A percentile compares a stretch with the other conserved stretches of the same genome.
These are phyloP conservation scores for Antidorcas marsupialis DNA, from an alignment of 2,113 vertebrate genomes.

Conservation along the genomic window DNA sequence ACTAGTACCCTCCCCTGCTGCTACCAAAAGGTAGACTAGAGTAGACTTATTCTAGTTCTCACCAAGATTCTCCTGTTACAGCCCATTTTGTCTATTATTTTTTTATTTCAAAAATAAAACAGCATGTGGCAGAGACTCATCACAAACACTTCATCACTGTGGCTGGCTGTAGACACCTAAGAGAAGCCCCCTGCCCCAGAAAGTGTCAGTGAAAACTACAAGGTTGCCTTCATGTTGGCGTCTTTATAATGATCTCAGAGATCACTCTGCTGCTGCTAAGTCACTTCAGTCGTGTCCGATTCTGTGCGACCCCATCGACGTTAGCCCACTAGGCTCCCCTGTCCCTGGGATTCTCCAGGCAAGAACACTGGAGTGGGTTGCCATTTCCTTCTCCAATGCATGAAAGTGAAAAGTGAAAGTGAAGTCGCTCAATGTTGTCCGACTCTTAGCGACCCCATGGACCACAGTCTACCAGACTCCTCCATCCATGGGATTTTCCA, in stretches of 20 bases:
- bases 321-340: too few species aligned
- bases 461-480: too few species aligned
- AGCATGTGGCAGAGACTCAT: background rate
- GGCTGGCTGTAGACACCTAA: background rate
- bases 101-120: background rate
- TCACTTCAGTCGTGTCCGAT: too few species aligned
- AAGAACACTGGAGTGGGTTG: too few species aligned
- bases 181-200: rapidly evolving
- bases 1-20: background rate
- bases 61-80: background rate
- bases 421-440: too few species aligned
- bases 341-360: too few species aligned
- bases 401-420: too few species aligned
- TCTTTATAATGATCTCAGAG: background rate
- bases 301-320: rapidly evolving
- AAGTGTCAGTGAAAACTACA: background rate
- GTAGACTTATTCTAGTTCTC: background rate
- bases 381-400: too few species aligned
- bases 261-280: background rate
- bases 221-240: background rate
- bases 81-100: background rate
- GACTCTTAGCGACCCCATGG: too few species aligned
- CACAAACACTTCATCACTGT: background rate
- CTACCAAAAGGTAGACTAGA: background rate
- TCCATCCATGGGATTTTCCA: too few species aligned